Percentiles rank a stretch among this genome's conserved stretches.
Conservation (phyloP, 2,113 vertebrate genomes). For the Casuarius casuarius region DNA sequence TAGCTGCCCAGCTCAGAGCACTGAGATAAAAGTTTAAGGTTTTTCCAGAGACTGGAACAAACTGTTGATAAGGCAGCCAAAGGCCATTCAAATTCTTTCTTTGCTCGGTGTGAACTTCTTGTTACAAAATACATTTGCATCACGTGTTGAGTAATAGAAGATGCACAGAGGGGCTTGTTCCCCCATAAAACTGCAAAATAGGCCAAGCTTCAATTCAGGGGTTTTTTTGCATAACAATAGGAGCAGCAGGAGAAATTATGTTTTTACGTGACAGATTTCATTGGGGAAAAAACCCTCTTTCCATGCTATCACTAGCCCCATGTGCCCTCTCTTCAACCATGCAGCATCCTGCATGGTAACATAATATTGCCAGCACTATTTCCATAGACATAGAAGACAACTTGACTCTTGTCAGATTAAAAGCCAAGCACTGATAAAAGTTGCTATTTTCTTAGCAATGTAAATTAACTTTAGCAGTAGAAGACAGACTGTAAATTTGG, state of each 20-base stretch:
- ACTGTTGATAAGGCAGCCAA: constrained; percentile 22
- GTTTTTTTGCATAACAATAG: neutral
- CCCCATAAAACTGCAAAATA: neutral
- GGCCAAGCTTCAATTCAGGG: neutral
- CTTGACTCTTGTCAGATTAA: neutral
- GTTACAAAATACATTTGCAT: constrained; percentile 38
- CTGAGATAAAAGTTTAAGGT: constrained; percentile 33
- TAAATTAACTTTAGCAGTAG: neutral
- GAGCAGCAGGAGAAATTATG: neutral
- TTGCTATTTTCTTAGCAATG: neutral
- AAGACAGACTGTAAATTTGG: neutral
- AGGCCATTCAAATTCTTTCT: constrained; percentile 32
- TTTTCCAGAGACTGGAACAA: constrained; percentile 34
- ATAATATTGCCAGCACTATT: neutral
- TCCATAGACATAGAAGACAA: neutral
- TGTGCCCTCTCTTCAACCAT: neutral
- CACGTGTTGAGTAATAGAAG: constrained; percentile 27
- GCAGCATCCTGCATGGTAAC: neutral
- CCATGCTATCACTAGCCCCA: neutral
- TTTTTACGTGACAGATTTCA: neutral
- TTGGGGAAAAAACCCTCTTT: neutral
- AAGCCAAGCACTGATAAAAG: constrained; percentile 1
- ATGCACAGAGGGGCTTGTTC: constrained; percentile 6
- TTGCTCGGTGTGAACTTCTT: neutral
- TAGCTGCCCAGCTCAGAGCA: neutral